Evolutionary conservation across 2,113 vertebrate species (phyloP), one percentile per base, ranked within the genome.

Genomic region (Chunga burmeisteri): DNA sequence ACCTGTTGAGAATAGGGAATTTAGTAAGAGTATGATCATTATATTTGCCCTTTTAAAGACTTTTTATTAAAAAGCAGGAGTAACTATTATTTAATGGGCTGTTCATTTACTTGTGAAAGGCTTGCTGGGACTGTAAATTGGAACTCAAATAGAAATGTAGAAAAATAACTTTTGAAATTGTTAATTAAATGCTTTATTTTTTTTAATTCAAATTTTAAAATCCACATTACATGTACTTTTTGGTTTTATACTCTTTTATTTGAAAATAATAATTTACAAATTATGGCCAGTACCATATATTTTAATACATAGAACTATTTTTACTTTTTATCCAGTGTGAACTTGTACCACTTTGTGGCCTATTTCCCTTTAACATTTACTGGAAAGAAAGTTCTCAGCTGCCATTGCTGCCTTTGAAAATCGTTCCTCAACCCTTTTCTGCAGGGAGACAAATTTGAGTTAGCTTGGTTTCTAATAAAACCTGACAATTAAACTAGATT

Each of bases 401-500:
- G 5, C 44, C 9, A 34, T 53, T 83, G 8, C 6, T 63, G 25
- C 8, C 25, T 91, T 52, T 70, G 72, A 84, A 82, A 94, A 88
- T 66, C 5, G n/a, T 32, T 94, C 9, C 25, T 82, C 34, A 86
- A 5, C 11, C 4, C 3, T 77, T 67, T 86, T 77, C 27, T 88
- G 5, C 7, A 68, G 27, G 42, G 30, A 88, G 4, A 59, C 8
- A 92, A 59, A 44, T 46, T 67, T 2, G 3, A n/a, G 7, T 66
- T 53, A 63, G 0, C 22, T 78, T 84, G 4, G 3, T 58, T 77
- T 83, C 9, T 46, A 49, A 66, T 52, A 72, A 79, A 79, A 38
- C 0, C 1, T 44, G 13, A 47, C 4, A 36, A 67, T 32, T 84
- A 58, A 40, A 71, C 29, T 0, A 2, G 7, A 7, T 34, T 40